phyloP scores from a whole-genome alignment of 1,140 invertebrate species.

The Steinernema khuongi region DNA sequence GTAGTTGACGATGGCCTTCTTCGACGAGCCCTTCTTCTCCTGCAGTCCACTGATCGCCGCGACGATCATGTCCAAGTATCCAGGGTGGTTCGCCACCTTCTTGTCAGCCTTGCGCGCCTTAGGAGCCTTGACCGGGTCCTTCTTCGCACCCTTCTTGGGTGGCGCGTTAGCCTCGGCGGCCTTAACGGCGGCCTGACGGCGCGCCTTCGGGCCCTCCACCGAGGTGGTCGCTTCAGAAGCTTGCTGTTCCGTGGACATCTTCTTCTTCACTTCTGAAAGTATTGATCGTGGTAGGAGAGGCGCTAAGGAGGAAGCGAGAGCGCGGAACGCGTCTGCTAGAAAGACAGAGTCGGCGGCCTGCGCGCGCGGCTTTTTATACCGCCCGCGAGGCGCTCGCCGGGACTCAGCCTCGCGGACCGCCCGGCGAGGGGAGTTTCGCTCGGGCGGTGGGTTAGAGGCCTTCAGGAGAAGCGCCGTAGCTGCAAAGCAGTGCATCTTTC shows the following conservation, averaged over 20 bases:
- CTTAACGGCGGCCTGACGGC: conserved; percentile 8
- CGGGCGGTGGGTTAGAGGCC: neutral
- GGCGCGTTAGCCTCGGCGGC: neutral
- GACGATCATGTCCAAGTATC: neutral
- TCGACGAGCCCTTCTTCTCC: conserved; percentile 5
- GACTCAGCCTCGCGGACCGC: conserved; percentile 2
- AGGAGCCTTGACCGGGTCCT: neutral
- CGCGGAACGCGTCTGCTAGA: neutral
- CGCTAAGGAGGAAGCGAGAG: neutral
- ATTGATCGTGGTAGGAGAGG: conserved; percentile 1
- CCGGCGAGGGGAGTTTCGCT: neutral
- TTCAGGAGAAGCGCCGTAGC: neutral
- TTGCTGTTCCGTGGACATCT: neutral
- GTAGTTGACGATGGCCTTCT: conserved; percentile 1
- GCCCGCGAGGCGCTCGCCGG: neutral
- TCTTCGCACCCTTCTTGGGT: neutral
- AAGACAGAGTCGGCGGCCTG: neutral
- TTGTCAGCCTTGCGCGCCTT: too few relatives aligned
- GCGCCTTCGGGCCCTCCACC: neutral
- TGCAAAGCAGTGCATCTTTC: neutral
- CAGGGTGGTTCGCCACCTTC: neutral
- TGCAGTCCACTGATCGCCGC: neutral
- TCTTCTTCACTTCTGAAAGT: neutral
- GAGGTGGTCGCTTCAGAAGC: neutral
- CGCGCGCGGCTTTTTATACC: neutral